Conservation (phyloP, 2,888 invertebrate genomes). For the Ormyrus nitidulus region DNA sequence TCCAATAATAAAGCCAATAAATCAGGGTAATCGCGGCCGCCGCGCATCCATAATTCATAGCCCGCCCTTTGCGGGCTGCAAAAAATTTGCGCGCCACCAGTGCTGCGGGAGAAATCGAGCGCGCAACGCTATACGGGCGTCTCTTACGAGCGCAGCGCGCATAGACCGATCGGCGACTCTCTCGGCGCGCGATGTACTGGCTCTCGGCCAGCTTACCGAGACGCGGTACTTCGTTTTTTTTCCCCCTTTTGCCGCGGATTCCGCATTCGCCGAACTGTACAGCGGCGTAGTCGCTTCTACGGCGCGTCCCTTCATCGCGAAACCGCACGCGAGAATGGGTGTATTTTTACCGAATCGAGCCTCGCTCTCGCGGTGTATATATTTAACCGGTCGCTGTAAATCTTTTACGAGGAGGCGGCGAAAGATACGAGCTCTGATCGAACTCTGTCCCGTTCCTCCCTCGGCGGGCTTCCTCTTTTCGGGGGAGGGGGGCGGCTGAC, state of each 20-base stretch:
- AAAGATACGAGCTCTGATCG: background rate
- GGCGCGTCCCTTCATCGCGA: background rate
- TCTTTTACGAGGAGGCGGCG: conserved; percentile 1
- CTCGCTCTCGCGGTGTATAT: background rate
- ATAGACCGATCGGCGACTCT: conserved; percentile 37
- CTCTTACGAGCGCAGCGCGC: no score
- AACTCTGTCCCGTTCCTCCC: no score
- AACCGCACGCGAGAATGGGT: background rate
- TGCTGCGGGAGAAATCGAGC: no score
- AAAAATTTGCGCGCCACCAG: no score
- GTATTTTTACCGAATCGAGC: conserved; percentile 27
- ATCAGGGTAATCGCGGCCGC: no score
- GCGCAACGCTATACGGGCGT: no score
- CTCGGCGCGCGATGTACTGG: background rate
- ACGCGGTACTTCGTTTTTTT: background rate
- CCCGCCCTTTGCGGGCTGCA: no score
- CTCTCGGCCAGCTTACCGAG: conserved; percentile 3
- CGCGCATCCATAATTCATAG: no score
- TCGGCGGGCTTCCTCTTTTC: no score
- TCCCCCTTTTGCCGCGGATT: background rate
- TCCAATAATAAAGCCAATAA: no score
- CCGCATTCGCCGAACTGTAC: background rate
- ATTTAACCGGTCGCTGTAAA: conserved; percentile 16
- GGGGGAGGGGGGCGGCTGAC: no score
- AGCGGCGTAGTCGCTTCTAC: background rate